Evolutionary conservation across 2,797 vertebrate species (phyloP).

Genomic region (Melanotaenia pygmaea): DNA sequence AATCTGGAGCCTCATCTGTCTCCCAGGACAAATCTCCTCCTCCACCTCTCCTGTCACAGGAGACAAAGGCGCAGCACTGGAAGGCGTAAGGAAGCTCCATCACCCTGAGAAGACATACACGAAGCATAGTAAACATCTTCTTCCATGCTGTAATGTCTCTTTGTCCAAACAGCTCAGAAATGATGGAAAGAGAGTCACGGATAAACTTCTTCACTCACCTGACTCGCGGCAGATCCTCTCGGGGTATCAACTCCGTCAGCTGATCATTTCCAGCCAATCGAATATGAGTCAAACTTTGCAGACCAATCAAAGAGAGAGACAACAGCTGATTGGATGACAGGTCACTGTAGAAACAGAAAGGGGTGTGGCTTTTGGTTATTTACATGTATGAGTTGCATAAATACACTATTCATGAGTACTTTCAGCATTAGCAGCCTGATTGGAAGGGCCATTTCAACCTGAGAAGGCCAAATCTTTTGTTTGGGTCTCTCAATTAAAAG

Average conservation of each 20-base stretch:
- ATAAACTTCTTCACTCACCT: constrained; percentile 45
- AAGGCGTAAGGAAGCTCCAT: constrained; percentile 96
- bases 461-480: no score
- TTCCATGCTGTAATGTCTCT: neutral
- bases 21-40: constrained; percentile 82
- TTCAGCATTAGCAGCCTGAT: no score
- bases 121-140: neutral
- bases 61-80: constrained; percentile 92
- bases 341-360: constrained; percentile 82
- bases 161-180: neutral
- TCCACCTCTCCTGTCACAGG: constrained; percentile 83
- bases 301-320: constrained; percentile 89
- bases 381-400: no score
- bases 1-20: constrained; percentile 82
- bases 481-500: no score
- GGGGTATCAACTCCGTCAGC: constrained; percentile 88
- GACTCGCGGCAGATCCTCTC: constrained; percentile 89
- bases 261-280: constrained; percentile 92
- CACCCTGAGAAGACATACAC: constrained; percentile 78
- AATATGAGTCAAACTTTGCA: constrained; percentile 92
- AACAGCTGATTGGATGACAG: constrained; percentile 93
- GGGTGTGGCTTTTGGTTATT: neutral
- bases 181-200: neutral
- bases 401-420: no score
- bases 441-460: no score